A percentile compares a stretch with the other conserved stretches of the same genome.
Evolutionary conservation across 2,797 vertebrate species (phyloP).

Genomic region (Mycteria americana): DNA sequence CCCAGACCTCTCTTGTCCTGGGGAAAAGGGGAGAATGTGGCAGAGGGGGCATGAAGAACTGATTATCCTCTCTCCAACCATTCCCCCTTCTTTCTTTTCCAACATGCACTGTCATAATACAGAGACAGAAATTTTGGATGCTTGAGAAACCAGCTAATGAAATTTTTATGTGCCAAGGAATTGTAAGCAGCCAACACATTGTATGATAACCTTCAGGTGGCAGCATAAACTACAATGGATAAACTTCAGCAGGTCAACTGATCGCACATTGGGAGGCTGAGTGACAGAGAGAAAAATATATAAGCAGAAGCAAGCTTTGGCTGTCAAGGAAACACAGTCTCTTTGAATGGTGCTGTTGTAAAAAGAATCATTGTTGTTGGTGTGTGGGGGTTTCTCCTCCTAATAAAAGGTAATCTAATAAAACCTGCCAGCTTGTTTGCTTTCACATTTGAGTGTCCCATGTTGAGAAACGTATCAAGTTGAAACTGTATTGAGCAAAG

Average conservation of each 20-base stretch:
- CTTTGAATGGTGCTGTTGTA: neutral
- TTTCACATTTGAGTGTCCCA: neutral
- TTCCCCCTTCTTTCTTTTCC: neutral
- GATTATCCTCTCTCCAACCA: neutral
- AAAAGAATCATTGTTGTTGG: neutral
- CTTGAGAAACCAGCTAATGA: neutral
- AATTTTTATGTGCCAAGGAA: neutral
- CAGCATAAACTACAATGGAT: neutral
- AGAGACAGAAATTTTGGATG: neutral
- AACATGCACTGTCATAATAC: accelerated
- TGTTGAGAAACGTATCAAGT: neutral
- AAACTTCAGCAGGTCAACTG: neutral
- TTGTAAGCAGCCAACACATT: accelerated
- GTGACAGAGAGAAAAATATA: neutral
- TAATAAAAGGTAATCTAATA: constrained; percentile 27
- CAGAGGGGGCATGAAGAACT: neutral
- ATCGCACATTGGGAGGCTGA: neutral
- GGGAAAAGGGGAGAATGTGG: neutral
- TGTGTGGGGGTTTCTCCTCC: neutral
- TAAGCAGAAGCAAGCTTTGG: neutral
- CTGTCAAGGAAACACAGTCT: neutral
- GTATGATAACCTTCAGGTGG: neutral
- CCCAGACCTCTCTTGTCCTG: neutral
- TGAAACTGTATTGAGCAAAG: neutral
- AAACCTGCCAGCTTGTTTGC: constrained; percentile 5